Evolutionary conservation across 2,113 vertebrate species (phyloP), one percentile per base, ranked within the genome.

Genomic region (Protomyctophum bolini): DNA sequence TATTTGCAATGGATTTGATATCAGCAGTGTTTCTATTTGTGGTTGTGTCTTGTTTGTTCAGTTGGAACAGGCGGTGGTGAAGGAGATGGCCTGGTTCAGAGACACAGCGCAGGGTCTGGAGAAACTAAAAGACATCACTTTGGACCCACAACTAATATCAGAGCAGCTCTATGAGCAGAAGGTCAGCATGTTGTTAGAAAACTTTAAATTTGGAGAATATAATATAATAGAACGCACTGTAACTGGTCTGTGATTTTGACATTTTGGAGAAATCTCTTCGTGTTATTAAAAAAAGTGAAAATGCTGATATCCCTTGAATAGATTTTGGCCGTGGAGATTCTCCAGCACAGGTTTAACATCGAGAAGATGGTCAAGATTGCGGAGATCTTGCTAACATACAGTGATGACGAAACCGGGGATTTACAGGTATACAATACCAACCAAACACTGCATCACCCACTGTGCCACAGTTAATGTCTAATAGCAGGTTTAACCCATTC

Each of bases 311-410:
- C 8, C 28, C 48, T n/a, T 55, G 11, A 21, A 7, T 69, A 96
- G 96, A 91, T 94, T 70, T 89, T 96, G 72, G 86, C 93, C 0
- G 94, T 96, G 0, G 95, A 96, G 83, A 93, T 96, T 73, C 92
- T 97, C 51, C 95, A 95, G 28, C 94, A 94, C 80, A 90, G 87
- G 5, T 94, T 94, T 2, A 94, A 95, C 73, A 91, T 86, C 0
- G 94, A 95, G 73, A 93, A 94, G 41, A 94, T 96, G 82, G 85
- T 93, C 51, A 90, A 87, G 0, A 80, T 95, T 8, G 83, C 91
- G 0, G 92, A 93, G 21, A 91, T 86, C 33, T 74, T 96, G 66
- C 86, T 94, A 47, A 83, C 47, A 6, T 64, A 92, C 61, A 90
- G 88, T 57, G 86, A 94, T 0, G 90, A 91, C 72, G 93, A 93